phyloP scores from a whole-genome alignment of 2,888 invertebrate genomes.

The Tineola bisselliella region DNA sequence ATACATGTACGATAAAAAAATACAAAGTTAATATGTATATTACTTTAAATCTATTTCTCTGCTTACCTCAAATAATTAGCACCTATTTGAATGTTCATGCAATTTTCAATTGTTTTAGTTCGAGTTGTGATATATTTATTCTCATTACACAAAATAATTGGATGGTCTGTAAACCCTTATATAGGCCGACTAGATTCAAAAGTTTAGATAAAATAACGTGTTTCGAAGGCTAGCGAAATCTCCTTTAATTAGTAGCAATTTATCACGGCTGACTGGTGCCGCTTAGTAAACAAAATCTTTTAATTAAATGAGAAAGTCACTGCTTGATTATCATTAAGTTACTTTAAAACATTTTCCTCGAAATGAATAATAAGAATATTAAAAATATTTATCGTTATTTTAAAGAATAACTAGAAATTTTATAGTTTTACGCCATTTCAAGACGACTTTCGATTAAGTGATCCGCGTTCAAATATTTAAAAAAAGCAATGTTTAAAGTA shows the following conservation, averaged over 20 bases:
- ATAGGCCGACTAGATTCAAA: background rate
- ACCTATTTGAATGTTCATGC: too few relatives aligned
- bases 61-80: too few relatives aligned
- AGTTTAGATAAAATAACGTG: constrained; percentile 16
- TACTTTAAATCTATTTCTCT: too few relatives aligned
- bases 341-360: background rate
- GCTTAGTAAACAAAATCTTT: constrained; percentile 38
- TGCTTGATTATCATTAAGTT: constrained; percentile 28
- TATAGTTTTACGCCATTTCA: too few relatives aligned
- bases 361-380: background rate
- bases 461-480: too few relatives aligned
- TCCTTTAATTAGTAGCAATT: constrained; percentile 32
- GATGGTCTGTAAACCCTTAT: background rate
- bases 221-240: constrained; percentile 19
- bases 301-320: constrained; percentile 41
- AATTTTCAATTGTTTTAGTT: too few relatives aligned
- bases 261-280: constrained; percentile 26
- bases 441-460: too few relatives aligned
- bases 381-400: background rate
- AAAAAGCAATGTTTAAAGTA: too few relatives aligned
- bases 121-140: too few relatives aligned
- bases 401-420: too few relatives aligned
- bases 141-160: background rate
- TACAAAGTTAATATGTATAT: too few relatives aligned
- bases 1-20: too few relatives aligned